Evolutionary conservation across 1,140 invertebrate genomes (phyloP).

Genomic region (Lepidurus couesii): DNA sequence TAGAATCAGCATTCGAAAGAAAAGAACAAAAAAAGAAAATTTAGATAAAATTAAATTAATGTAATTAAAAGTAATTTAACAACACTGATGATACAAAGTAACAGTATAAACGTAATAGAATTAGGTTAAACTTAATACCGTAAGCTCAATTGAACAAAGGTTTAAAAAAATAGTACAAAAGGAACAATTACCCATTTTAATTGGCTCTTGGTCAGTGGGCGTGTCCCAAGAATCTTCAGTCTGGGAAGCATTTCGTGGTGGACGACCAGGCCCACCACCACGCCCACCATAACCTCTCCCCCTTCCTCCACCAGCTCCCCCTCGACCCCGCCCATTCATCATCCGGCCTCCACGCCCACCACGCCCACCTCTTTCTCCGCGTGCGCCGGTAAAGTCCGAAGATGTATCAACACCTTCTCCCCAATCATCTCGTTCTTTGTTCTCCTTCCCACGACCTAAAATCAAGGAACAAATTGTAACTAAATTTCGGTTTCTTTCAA

Average conservation of each 20-base stretch:
- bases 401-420: slow-evolving; percentile 46
- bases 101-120: no score
- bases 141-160: background rate
- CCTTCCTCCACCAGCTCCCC: slow-evolving; percentile 51
- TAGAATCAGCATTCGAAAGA: no score
- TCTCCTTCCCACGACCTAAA: slow-evolving; percentile 53
- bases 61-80: no score
- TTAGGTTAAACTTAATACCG: no score
- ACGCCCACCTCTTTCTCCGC: slow-evolving; percentile 40
- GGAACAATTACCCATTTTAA: slow-evolving; percentile 39
- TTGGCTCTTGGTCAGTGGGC: slow-evolving; percentile 30
- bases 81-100: no score
- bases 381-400: slow-evolving; percentile 35
- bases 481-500: background rate
- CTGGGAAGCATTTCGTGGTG: slow-evolving; percentile 35
- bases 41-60: no score
- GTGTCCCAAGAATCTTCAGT: slow-evolving; percentile 40
- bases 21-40: no score
- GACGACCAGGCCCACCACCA: slow-evolving; percentile 33
- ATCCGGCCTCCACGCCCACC: slow-evolving; percentile 46
- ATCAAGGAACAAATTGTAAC: slow-evolving; percentile 32
- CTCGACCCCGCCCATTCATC: slow-evolving; percentile 43
- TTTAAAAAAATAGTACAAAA: slow-evolving; percentile 31
- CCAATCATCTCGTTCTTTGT: slow-evolving; percentile 56
- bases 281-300: slow-evolving; percentile 49